Evolutionary conservation across 2,888 invertebrate genomes (phyloP).

Genomic region (Tetheella fluctuosa): DNA sequence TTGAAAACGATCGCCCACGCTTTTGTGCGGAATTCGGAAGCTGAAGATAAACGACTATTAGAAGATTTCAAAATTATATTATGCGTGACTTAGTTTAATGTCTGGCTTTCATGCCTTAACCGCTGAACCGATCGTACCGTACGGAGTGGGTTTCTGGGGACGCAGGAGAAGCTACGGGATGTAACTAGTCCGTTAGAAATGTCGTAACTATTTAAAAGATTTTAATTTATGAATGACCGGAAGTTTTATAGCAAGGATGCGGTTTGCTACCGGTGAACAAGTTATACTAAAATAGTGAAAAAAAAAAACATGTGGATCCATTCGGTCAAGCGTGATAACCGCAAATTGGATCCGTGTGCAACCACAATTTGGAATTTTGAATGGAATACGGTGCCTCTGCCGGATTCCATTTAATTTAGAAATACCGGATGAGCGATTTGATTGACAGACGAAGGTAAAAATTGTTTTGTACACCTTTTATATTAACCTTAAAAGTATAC

Average conservation of each 20-base stretch:
- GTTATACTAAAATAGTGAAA: not conserved
- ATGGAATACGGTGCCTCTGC: not conserved
- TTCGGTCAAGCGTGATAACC: conserved; percentile 10
- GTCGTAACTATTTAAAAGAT: not conserved
- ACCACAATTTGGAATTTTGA: conserved; percentile 11
- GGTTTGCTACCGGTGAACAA: conserved; percentile 3
- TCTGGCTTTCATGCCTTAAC: too few relatives aligned
- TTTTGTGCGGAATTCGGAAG: not conserved
- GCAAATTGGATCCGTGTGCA: conserved; percentile 7
- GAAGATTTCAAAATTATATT: not conserved
- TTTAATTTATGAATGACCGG: not conserved
- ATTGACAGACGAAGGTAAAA: not conserved
- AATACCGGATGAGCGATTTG: not conserved
- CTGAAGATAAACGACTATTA: not conserved
- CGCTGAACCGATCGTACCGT: too few relatives aligned
- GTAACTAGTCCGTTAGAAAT: too few relatives aligned
- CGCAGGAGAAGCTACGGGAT: too few relatives aligned
- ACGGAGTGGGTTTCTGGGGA: too few relatives aligned
- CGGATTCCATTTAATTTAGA: not conserved
- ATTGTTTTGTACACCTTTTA: not conserved
- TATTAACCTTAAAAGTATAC: too few relatives aligned
- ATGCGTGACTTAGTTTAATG: too few relatives aligned
- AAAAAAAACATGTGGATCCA: not conserved
- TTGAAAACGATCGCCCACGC: not conserved
- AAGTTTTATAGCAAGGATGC: conserved; percentile 1